A percentile compares a stretch with the other conserved stretches of the same genome.
Conservation (phyloP, 2,113 vertebrate species). For the Rhipidura dahli region DNA sequence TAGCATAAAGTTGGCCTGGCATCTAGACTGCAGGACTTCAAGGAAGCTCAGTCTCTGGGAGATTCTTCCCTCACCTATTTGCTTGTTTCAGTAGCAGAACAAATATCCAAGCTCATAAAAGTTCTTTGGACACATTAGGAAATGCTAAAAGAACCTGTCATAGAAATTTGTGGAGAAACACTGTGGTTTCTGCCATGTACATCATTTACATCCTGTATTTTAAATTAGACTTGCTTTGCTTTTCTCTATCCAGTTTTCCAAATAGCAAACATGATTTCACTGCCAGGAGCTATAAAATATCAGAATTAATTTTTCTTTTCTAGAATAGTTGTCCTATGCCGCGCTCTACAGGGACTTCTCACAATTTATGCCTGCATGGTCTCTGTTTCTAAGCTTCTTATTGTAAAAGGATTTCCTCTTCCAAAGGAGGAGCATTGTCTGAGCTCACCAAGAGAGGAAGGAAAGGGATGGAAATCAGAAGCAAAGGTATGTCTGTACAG, state of each 20-base stretch:
- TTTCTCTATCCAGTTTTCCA: not conserved
- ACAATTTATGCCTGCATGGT: not conserved
- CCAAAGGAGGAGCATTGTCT: not conserved
- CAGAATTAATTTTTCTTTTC: not conserved
- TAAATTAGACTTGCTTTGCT: not conserved
- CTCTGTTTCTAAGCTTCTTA: not conserved
- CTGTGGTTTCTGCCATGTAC: not conserved
- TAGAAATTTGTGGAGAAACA: not conserved
- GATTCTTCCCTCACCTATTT: not conserved
- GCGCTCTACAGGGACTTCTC: not conserved
- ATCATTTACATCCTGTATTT: not conserved
- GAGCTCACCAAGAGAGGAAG: not conserved
- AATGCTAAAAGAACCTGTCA: not conserved
- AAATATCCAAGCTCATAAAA: not conserved
- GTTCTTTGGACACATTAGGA: not conserved
- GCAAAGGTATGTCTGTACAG: not conserved
- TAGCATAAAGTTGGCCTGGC: not conserved
- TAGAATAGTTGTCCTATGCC: not conserved
- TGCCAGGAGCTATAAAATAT: not conserved
- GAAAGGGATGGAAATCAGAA: not conserved
- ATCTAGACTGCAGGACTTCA: not conserved
- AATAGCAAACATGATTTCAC: not conserved
- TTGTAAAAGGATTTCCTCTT: not conserved
- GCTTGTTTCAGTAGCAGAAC: not conserved
- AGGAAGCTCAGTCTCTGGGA: not conserved